These are phyloP conservation scores for Hirudo medicinalis DNA, from an alignment of 1,140 invertebrate species.

Conservation along the genomic window DNA sequence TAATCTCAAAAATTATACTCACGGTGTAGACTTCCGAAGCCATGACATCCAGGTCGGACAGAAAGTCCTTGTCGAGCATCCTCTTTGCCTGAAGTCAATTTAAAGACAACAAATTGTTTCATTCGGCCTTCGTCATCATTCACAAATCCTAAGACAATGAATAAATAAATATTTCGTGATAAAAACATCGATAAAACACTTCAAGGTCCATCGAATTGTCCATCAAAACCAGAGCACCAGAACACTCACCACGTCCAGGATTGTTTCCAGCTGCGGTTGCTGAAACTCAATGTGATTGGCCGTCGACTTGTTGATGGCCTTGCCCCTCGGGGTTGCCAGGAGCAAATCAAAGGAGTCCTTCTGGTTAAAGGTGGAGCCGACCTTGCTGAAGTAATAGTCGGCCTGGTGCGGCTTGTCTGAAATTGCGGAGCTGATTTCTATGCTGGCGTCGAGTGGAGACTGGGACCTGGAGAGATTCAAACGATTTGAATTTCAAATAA, in stretches of 20 bases:
- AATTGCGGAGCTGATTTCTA: slow-evolving; percentile 11
- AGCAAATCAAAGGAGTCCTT: slow-evolving; percentile 24
- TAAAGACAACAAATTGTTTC: too few species aligned
- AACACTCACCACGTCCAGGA: slow-evolving; percentile 41
- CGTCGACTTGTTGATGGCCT: too few species aligned
- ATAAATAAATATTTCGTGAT: neutral
- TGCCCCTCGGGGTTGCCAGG: neutral
- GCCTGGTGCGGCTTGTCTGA: slow-evolving; percentile 51
- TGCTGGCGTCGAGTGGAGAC: slow-evolving; percentile 40
- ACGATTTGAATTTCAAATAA: too few species aligned
- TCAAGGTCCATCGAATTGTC: neutral
- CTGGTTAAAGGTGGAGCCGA: slow-evolving; percentile 67
- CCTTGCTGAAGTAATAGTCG: slow-evolving; percentile 75
- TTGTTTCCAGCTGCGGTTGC: slow-evolving; percentile 48
- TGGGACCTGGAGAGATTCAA: slow-evolving; percentile 28
- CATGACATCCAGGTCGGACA: slow-evolving; percentile 63
- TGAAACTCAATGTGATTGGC: neutral
- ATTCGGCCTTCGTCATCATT: too few species aligned
- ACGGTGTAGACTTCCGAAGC: slow-evolving; percentile 54
- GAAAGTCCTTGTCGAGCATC: slow-evolving; percentile 69
- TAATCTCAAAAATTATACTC: neutral
- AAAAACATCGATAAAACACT: neutral
- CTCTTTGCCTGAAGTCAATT: slow-evolving; percentile 53
- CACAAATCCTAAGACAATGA: too few species aligned
- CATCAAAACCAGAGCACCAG: neutral